These are phyloP conservation scores for Microchirus variegatus DNA, from an alignment of 2,797 vertebrate species.

Conservation along the genomic window DNA sequence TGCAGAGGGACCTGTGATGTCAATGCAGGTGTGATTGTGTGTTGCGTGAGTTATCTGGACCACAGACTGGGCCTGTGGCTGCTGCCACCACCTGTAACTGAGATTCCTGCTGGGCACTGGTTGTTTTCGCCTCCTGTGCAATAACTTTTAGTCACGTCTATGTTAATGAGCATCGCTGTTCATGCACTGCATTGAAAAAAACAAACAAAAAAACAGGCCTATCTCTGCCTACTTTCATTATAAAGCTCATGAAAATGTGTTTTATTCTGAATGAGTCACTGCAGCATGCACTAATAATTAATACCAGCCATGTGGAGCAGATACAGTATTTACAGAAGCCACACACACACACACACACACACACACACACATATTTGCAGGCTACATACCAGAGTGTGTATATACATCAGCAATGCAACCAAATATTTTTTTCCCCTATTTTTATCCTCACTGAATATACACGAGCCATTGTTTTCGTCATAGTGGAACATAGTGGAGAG, in stretches of 20 bases:
- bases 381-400: constrained; percentile 40
- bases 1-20: constrained; percentile 23
- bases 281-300: constrained; percentile 70
- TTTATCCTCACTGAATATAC: constrained; percentile 79
- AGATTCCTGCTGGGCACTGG: constrained; percentile 37
- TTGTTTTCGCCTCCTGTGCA: constrained; percentile 28
- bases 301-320: constrained; percentile 67
- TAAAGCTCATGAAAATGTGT: constrained; percentile 12
- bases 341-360: constrained; percentile 36
- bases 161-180: constrained; percentile 28
- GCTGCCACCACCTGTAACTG: constrained; percentile 79
- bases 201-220: constrained; percentile 4
- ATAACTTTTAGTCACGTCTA: constrained; percentile 28
- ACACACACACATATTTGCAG: constrained; percentile 47
- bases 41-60: constrained; percentile 63
- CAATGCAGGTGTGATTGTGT: constrained; percentile 36
- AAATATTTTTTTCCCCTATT: constrained; percentile 70
- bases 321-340: constrained; percentile 43
- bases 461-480: constrained; percentile 66
- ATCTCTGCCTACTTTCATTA: constrained; percentile 1
- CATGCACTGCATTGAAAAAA: constrained; percentile 6
- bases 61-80: constrained; percentile 55
- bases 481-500: constrained; percentile 64
- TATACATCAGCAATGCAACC: constrained; percentile 41
- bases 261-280: constrained; percentile 57